Conservation (phyloP, 2,888 invertebrate genomes). For the Dascillus cervinus region DNA sequence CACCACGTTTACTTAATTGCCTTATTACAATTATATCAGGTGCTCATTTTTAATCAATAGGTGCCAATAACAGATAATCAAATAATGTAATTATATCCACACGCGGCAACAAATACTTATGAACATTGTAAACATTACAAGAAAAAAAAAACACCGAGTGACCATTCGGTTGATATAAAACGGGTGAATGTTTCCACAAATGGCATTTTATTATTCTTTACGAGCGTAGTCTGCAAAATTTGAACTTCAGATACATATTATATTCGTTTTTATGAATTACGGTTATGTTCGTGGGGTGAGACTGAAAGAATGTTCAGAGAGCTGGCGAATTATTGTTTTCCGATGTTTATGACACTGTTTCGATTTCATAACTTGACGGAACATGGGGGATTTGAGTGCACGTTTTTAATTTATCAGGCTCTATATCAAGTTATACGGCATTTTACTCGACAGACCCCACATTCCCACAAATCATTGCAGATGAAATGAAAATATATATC, state of each 20-base stretch:
- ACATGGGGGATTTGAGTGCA: constrained; percentile 36
- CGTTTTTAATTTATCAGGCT: constrained; percentile 47
- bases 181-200: background rate
- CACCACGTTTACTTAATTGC: no score
- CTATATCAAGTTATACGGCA: constrained; percentile 39
- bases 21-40: no score
- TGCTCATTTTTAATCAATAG: no score
- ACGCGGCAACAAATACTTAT: no score
- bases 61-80: no score
- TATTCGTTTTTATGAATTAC: constrained; percentile 32
- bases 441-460: constrained; percentile 37
- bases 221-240: constrained; percentile 11
- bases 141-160: no score
- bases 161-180: no score
- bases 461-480: constrained; percentile 39
- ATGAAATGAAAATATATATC: constrained; percentile 37
- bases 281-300: constrained; percentile 32
- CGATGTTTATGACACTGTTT: constrained; percentile 46
- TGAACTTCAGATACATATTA: constrained; percentile 25
- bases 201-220: constrained; percentile 9
- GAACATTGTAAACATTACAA: no score
- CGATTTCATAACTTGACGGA: constrained; percentile 45
- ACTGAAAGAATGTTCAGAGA: constrained; percentile 30
- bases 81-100: no score
- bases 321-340: constrained; percentile 43